These are phyloP conservation scores for Dugesia japonica DNA, from an alignment of 2,888 invertebrate genomes.

Conservation along the genomic window DNA sequence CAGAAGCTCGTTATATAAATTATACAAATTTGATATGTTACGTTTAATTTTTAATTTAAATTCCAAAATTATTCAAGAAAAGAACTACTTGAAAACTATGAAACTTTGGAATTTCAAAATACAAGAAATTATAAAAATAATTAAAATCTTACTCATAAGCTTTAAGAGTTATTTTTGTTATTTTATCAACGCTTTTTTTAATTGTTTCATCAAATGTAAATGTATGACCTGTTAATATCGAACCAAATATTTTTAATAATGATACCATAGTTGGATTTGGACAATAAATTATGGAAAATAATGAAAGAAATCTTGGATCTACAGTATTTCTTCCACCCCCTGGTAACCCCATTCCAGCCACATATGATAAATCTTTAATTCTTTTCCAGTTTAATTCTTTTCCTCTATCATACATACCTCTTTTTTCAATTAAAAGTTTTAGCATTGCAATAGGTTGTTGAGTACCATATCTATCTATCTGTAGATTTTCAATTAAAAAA, in stretches of 20 bases:
- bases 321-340: constrained; percentile 35
- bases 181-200: neutral
- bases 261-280: constrained; percentile 27
- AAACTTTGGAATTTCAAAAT: too few species aligned
- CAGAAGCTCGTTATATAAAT: too few species aligned
- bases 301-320: constrained; percentile 35
- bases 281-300: constrained; percentile 34
- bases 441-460: constrained; percentile 35
- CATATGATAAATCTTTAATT: constrained; percentile 33
- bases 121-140: too few species aligned
- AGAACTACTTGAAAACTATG: too few species aligned
- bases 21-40: too few species aligned
- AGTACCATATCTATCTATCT: constrained; percentile 35
- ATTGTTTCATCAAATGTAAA: constrained; percentile 28
- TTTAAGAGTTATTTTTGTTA: constrained; percentile 34
- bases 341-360: constrained; percentile 35
- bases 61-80: too few species aligned
- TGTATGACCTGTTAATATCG: constrained; percentile 34
- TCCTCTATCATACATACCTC: constrained; percentile 34
- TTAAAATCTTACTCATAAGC: constrained; percentile 30
- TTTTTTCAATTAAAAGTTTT: constrained; percentile 33
- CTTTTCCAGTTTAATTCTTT: constrained; percentile 35
- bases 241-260: constrained; percentile 34
- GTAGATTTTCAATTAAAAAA: too few species aligned
- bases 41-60: too few species aligned